These are phyloP conservation scores for Alouatta caraya DNA, from an alignment of 2,797 vertebrate species.

Conservation along the genomic window DNA sequence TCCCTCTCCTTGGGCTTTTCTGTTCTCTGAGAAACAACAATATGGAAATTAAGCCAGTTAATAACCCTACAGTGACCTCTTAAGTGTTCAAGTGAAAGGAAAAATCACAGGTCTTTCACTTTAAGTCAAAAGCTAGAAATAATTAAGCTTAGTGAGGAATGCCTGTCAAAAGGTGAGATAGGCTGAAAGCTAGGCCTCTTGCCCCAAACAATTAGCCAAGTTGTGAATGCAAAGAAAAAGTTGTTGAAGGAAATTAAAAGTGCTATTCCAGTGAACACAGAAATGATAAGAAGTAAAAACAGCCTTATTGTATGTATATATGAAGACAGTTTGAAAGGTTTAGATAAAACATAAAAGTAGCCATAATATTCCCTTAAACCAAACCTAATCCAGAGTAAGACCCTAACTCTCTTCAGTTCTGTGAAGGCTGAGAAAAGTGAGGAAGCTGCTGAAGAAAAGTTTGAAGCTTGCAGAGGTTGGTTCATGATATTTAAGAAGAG, in stretches of 20 bases:
- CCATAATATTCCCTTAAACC: neutral
- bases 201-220: neutral
- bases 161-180: no score
- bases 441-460: neutral
- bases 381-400: neutral
- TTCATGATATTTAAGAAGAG: neutral
- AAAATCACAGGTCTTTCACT: neutral
- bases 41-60: neutral
- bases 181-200: neutral
- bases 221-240: neutral
- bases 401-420: neutral
- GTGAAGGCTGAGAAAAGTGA: neutral
- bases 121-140: neutral
- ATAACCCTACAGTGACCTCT: neutral
- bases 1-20: neutral
- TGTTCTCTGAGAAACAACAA: neutral
- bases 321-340: neutral
- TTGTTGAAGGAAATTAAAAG: neutral
- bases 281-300: neutral
- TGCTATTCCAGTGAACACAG: neutral
- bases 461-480: neutral
- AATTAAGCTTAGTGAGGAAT: neutral
- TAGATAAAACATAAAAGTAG: neutral
- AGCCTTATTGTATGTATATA: neutral
- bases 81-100: neutral